phyloP scores from a whole-genome alignment of 2,888 invertebrate genomes.

The Perithous albicinctus region DNA sequence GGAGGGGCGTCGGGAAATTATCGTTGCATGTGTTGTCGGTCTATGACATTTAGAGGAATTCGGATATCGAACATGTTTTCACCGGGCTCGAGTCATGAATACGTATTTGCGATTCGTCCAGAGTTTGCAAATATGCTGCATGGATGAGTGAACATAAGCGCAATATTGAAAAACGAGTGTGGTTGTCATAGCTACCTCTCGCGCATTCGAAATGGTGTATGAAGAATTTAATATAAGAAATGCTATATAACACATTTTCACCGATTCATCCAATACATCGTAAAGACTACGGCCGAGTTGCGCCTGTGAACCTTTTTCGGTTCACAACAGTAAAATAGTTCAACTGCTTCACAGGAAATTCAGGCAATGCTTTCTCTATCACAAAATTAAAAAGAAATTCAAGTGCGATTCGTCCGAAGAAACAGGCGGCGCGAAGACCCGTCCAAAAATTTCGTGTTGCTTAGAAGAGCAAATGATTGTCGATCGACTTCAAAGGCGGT shows the following conservation, averaged over 20 bases:
- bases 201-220: not conserved
- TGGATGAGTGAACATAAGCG: not conserved
- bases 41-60: not conserved
- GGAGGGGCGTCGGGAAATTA: not conserved
- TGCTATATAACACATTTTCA: not conserved
- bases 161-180: not conserved
- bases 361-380: not conserved
- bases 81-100: not conserved
- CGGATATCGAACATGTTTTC: not conserved
- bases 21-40: not conserved
- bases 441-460: too few species aligned
- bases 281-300: too few species aligned
- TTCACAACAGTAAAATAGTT: too few species aligned
- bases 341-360: too few species aligned
- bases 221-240: too few species aligned
- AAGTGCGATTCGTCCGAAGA: not conserved
- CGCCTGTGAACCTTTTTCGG: too few species aligned
- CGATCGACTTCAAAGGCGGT: too few species aligned
- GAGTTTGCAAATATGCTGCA: not conserved
- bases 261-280: not conserved
- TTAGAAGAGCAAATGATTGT: too few species aligned
- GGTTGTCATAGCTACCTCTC: not conserved
- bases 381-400: not conserved
- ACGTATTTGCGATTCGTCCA: not conserved
- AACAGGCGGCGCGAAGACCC: conserved; percentile 22